Base-by-base conservation (phyloP, 1,140 invertebrate genomes). In the Dermatophagoides farinae region DNA sequence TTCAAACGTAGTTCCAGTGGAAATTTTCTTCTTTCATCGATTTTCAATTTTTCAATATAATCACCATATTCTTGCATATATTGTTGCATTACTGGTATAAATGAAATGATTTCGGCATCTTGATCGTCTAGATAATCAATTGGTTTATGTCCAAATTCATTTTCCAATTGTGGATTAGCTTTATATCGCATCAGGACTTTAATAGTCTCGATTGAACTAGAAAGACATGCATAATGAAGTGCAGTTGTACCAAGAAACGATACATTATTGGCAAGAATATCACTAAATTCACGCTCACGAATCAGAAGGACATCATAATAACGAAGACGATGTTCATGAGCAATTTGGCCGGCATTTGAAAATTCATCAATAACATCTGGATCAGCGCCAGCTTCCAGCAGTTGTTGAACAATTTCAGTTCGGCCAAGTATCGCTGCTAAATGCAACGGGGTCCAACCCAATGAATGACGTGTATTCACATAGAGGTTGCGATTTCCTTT, bases 371-470 rank as follows among this genome's bases (percentile, higher is more conserved):
- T 79, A 10, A 80, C 66, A 74, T 91, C 83, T 4, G 82, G 78
- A 73, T 88, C 80, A 39, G 86, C 87, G 25, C 88, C 88, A 60
- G 77, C 73, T 16, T 79, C 73, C 39, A 92, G 69, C 23, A 93
- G 73, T 63, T 80, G 70, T 71, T 78, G 75, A 2, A 88, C 77
- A 61, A 78, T 77, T 68, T 79, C 75, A n/a, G 73, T 57, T 65
- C 79, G 77, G 44, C 79, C 79, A 73, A 86, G 88, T n/a, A 88
- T 80, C 31, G 83, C 82, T 58, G 86, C 86, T 46, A 82, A 77
- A 73, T 88, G 86, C 31, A 91, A 73, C 9, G 85, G 78, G 52
- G 85, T 88, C 87, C 88, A 92, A 38, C 88, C 87, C 18, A 89
- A 72, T 14, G 72, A 61, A 72, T 87, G 84, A 22, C 46, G 57